phyloP scores from a whole-genome alignment of 2,888 invertebrate species.

The Dynastes tityus region DNA sequence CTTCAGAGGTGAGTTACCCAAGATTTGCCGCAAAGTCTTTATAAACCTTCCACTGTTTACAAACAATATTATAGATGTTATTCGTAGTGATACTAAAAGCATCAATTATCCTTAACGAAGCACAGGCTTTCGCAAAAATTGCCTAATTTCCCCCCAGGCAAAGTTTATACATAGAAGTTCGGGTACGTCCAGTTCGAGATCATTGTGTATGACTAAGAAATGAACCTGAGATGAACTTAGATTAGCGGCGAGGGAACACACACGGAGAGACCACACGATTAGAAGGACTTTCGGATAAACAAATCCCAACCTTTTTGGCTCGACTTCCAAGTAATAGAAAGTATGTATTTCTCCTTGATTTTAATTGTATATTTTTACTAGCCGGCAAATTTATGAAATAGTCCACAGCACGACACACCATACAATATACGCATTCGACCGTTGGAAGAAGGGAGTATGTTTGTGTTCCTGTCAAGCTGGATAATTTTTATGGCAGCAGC shows the following conservation, averaged over 20 bases:
- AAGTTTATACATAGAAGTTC: too few species aligned
- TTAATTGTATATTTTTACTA: conserved; percentile 42
- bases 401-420: conserved; percentile 5
- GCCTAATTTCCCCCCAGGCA: too few species aligned
- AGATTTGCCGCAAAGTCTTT: too few species aligned
- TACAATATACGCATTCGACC: conserved; percentile 19
- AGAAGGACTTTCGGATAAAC: conserved; percentile 22
- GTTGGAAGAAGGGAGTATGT: conserved; percentile 15
- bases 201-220: conserved; percentile 31
- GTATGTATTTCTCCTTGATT: conserved; percentile 27
- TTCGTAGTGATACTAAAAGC: too few species aligned
- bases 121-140: too few species aligned
- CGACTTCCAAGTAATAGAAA: conserved; percentile 2
- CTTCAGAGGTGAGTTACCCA: too few species aligned
- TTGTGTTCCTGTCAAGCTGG: conserved; percentile 44
- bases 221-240: conserved; percentile 13
- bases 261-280: conserved; percentile 9
- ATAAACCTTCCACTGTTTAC: too few species aligned
- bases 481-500: conserved; percentile 37
- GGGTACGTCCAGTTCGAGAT: too few species aligned
- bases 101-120: too few species aligned
- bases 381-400: conserved; percentile 38
- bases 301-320: conserved; percentile 36
- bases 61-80: too few species aligned
- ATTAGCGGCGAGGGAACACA: conserved; percentile 12